A percentile compares a stretch with the other conserved stretches of the same genome.
phyloP scores from a whole-genome alignment of 2,888 invertebrate species.

The Yponomeuta sedellus region DNA sequence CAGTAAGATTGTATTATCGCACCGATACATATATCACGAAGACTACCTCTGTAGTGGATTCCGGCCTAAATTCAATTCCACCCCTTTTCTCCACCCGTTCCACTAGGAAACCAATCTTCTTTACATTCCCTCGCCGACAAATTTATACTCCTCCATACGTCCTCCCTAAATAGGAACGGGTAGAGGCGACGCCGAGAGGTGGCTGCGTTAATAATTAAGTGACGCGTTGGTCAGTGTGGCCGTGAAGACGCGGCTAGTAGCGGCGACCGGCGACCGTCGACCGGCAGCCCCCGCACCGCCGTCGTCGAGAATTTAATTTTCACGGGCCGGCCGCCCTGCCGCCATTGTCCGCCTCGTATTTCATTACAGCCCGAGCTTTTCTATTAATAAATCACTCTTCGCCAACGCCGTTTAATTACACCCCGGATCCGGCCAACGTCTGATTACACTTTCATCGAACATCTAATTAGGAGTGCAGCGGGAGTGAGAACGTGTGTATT shows the following conservation, averaged over 20 bases:
- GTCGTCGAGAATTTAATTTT: slow-evolving; percentile 73
- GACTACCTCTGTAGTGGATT: slow-evolving; percentile 43
- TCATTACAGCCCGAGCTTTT: slow-evolving; percentile 75
- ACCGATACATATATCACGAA: slow-evolving; percentile 62
- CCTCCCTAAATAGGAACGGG: slow-evolving; percentile 50
- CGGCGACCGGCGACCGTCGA: slow-evolving; percentile 32
- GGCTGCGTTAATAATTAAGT: slow-evolving; percentile 57
- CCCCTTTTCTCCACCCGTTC: slow-evolving; percentile 61
- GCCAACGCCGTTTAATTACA: slow-evolving; percentile 74
- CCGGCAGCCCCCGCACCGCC: slow-evolving; percentile 31
- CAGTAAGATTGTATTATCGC: slow-evolving; percentile 53
- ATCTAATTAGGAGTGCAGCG: slow-evolving; percentile 74
- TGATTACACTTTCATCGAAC: slow-evolving; percentile 77
- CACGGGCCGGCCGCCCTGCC: slow-evolving; percentile 62
- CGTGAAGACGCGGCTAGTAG: slow-evolving; percentile 55
- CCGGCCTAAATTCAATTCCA: slow-evolving; percentile 72
- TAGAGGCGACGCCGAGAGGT: slow-evolving; percentile 26
- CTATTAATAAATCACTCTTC: slow-evolving; percentile 77
- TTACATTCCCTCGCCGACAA: slow-evolving; percentile 72
- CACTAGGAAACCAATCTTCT: slow-evolving; percentile 71
- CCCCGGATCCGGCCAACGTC: slow-evolving; percentile 70
- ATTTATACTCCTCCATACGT: slow-evolving; percentile 71
- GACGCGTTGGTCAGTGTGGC: slow-evolving; percentile 37
- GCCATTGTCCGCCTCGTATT: slow-evolving; percentile 75
- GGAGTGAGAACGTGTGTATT: slow-evolving; percentile 58